phyloP scores from a whole-genome alignment of 2,797 vertebrate species.

The Xiphophorus birchmanni region DNA sequence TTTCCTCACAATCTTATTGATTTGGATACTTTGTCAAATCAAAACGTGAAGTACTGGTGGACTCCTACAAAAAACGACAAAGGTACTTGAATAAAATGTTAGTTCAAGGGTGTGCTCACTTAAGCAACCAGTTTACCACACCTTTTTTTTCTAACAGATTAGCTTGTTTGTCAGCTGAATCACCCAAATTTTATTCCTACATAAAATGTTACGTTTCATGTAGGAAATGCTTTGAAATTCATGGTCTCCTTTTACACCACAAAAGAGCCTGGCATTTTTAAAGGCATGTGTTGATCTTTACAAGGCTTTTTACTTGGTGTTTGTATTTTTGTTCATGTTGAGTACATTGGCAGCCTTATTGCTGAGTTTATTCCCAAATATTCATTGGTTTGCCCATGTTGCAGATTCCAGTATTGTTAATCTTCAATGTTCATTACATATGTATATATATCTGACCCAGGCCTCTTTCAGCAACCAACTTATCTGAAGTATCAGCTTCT shows the following conservation, averaged over 20 bases:
- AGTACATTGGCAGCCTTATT: constrained; percentile 58
- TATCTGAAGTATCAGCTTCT: constrained; percentile 39
- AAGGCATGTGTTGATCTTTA: not conserved
- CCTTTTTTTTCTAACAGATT: not conserved
- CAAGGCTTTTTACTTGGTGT: not conserved
- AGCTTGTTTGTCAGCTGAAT: not conserved
- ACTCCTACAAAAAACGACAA: not conserved
- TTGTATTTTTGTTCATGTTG: constrained; percentile 18
- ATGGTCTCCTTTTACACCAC: not conserved
- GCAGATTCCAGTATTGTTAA: constrained; percentile 38
- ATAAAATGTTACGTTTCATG: not conserved
- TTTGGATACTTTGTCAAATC: not conserved
- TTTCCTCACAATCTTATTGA: not conserved
- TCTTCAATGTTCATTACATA: not conserved
- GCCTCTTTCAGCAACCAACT: constrained; percentile 31
- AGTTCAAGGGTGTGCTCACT: not conserved
- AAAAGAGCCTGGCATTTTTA: not conserved
- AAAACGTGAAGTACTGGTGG: not conserved
- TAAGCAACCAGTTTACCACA: not conserved
- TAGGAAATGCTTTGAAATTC: not conserved
- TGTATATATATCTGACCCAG: constrained; percentile 26
- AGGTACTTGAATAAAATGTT: not conserved
- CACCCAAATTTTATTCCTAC: no score
- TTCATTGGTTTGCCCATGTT: constrained; percentile 36
- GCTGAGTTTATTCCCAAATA: constrained; percentile 55